phyloP scores from a whole-genome alignment of 2,113 vertebrate species.

The Henicopernis longicauda region DNA sequence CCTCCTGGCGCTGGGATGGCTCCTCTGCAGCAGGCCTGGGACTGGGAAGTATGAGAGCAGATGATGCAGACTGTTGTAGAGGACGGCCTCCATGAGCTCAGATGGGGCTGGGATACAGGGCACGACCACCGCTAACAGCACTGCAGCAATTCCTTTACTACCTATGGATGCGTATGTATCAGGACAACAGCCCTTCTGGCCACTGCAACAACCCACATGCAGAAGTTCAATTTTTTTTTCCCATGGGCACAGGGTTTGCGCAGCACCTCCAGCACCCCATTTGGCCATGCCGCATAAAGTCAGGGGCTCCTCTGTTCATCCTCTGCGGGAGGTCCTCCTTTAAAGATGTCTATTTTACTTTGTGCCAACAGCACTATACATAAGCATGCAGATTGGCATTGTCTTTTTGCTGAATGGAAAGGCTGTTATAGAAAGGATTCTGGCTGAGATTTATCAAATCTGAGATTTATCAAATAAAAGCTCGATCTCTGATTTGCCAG shows the following conservation, averaged over 20 bases:
- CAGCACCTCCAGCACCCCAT: neutral
- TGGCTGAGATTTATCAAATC: neutral
- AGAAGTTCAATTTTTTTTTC: neutral
- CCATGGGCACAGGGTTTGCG: neutral
- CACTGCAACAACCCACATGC: neutral
- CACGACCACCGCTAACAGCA: neutral
- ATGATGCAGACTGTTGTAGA: neutral
- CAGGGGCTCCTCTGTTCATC: neutral
- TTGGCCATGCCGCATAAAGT: neutral
- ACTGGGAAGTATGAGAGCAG: neutral
- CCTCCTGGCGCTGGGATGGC: neutral
- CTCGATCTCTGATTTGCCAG: neutral
- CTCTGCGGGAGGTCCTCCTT: neutral
- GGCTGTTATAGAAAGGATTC: neutral
- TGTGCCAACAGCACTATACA: too few relatives aligned
- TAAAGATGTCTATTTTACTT: neutral
- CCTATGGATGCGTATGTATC: rapidly evolving
- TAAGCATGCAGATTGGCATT: rapidly evolving
- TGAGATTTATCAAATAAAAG: neutral
- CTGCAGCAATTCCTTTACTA: neutral
- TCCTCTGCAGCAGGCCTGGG: neutral
- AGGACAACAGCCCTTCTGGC: neutral
- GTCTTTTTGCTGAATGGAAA: neutral
- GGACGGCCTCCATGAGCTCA: rapidly evolving
- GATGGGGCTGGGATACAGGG: neutral